These are phyloP conservation scores for Agonopterix subpropinquella DNA, from an alignment of 2,888 invertebrate species.

Conservation along the genomic window DNA sequence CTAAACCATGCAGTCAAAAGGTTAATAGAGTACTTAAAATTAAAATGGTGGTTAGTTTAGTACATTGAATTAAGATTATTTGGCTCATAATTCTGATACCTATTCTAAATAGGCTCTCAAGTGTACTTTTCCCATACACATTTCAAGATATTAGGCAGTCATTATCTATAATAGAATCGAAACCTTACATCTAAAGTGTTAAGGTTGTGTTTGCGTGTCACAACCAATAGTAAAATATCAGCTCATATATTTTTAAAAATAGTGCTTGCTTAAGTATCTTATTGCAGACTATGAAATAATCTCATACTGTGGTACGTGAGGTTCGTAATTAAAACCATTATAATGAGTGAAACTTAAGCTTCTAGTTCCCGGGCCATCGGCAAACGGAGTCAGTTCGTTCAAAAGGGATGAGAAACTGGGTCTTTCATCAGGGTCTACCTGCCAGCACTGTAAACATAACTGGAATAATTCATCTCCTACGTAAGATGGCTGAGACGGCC, in stretches of 20 bases:
- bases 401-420: constrained; percentile 81
- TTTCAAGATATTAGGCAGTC: no score
- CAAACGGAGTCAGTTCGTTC: constrained; percentile 51
- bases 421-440: constrained; percentile 86
- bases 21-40: no score
- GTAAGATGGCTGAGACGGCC: constrained; percentile 84
- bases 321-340: constrained; percentile 63
- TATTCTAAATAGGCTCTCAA: no score
- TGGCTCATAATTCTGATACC: neutral
- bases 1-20: no score
- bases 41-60: no score
- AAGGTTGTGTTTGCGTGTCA: no score
- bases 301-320: constrained; percentile 62
- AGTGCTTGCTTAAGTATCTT: neutral
- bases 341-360: constrained; percentile 64
- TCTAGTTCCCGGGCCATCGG: constrained; percentile 44
- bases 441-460: constrained; percentile 89
- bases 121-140: no score
- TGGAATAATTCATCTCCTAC: constrained; percentile 88
- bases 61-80: neutral
- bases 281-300: constrained; percentile 39
- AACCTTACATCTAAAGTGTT: constrained; percentile 5
- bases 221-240: no score
- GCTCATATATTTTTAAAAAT: no score
- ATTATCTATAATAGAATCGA: no score